Evolutionary conservation across 2,888 invertebrate genomes (phyloP), one percentile per base, ranked within the genome.

Genomic region (Athalia cordata): DNA sequence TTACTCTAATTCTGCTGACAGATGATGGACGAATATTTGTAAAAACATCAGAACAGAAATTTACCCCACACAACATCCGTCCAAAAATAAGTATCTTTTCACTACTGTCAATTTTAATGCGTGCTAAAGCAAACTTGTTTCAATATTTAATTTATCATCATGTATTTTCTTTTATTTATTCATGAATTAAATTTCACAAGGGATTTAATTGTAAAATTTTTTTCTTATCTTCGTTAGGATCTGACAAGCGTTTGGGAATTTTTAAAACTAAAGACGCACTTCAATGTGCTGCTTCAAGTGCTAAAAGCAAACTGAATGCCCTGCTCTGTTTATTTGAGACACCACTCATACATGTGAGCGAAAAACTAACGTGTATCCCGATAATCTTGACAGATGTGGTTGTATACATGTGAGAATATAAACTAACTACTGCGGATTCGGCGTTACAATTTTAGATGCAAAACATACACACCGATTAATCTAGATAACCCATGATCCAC

Each of bases 261-360:
- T 8, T 47, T 49, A 4, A 47, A 15, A 57, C 57, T 8, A 57
- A 59, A 9, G 13, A 47, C 45, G 45, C 72, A 43, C 59, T 47
- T 57, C 13, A 4, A 47, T 47, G 45, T 72, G 45, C 47, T 59
- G 47, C 45, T 59, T 59, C 72, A 57, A 72, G 57, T 59, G 72
- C 59, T 49, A 9, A 57, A 72, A 59, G 72, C 59, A 72, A 47
- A 72, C 72, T 72, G 72, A 72, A 47, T 72, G 59, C 72, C 59
- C 13, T 72, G 59, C 59, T 72, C 72, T 59, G 45, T 45, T 43
- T 45, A 59, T 72, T 13, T 5, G 47, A 72, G 59, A 45, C 52
- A 15, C 59, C 6, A n/a, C 47, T 59, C 15, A 45, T 59, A 47
- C 59, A 13, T 72, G 68, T 59, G 72, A 8, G 43, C 13, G 47